A percentile compares a stretch with the other conserved stretches of the same genome.
Conservation (phyloP, 2,113 vertebrate genomes). For the Anas platyrhynchos region DNA sequence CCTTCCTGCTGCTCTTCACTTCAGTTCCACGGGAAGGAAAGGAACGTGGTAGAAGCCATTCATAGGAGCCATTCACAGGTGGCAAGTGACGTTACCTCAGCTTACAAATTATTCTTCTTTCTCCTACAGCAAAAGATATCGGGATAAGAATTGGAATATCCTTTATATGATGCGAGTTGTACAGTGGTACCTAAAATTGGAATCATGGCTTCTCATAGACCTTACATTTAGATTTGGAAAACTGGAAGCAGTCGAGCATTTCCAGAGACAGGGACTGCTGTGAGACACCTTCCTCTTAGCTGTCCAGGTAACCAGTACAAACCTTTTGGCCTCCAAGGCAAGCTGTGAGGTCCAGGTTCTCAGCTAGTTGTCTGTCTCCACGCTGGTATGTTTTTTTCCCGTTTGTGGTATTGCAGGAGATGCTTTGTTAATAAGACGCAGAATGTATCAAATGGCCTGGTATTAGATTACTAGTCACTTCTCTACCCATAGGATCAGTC, state of each 20-base stretch:
- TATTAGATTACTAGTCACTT: background rate
- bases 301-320: background rate
- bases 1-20: background rate
- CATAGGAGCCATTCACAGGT: background rate
- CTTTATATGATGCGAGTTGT: background rate
- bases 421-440: background rate
- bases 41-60: background rate
- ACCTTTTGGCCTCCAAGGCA: background rate
- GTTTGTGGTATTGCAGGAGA: background rate
- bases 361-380: background rate
- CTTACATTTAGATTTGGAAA: background rate
- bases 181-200: background rate
- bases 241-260: background rate
- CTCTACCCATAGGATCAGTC: background rate
- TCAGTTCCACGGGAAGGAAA: background rate
- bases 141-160: background rate
- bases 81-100: background rate
- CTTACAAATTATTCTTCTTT: background rate
- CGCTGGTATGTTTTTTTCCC: background rate
- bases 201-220: fast-evolving
- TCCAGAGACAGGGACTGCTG: background rate
- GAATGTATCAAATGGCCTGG: background rate
- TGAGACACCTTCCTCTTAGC: background rate
- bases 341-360: background rate
- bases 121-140: background rate